Base-by-base conservation (phyloP, 2,113 vertebrate genomes). In the Cinclus cinclus region DNA sequence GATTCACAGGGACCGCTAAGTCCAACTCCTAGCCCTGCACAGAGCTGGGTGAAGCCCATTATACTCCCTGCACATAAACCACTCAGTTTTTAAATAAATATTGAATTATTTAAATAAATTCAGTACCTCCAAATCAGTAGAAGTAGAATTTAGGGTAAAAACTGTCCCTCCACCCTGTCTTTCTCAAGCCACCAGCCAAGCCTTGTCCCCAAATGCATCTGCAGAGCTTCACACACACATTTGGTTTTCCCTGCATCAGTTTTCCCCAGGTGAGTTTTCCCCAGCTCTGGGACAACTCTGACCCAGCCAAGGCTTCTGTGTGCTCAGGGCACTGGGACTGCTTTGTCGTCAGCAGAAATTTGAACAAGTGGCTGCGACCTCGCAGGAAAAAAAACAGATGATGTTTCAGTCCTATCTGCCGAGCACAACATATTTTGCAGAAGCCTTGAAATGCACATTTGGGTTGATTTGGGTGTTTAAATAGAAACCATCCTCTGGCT, bases 101-200 rank as follows among this genome's bases (percentile, higher is more conserved):
- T 5, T 24, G 9, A n/a, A 42, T 42, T 49, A 35, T 41, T 85
- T 25, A 11, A 85, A 65, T 20, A 27, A 64, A 22, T 52, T 39
- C 49, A 14, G 25, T 2, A 23, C 13, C 41, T 56, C 20, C 46
- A 49, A 71, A 47, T 28, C 39, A n/a, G 18, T 28, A 81, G 62
- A 47, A 31, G 37, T 39, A 53, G 42, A 89, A 55, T 56, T 94
- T 33, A 25, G 44, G 5, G 55, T 7, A 37, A 68, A 71, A 92
- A 10, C 24, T 39, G 1, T 13, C 31, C 6, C 0, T 33, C 9
- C 33, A 13, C 17, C 3, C 4, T 2, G 0, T 24, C 33, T 11
- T 33, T 58, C 28, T n/a, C 10, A 2, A 55, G 10, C 77, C 52
- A 30, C 47, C 8, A 6, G 50, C 59, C 28, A 4, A 69, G 42